Evolutionary conservation across 2,113 vertebrate species (phyloP), one percentile per base, ranked within the genome.

Genomic region (Bufo bufo): DNA sequence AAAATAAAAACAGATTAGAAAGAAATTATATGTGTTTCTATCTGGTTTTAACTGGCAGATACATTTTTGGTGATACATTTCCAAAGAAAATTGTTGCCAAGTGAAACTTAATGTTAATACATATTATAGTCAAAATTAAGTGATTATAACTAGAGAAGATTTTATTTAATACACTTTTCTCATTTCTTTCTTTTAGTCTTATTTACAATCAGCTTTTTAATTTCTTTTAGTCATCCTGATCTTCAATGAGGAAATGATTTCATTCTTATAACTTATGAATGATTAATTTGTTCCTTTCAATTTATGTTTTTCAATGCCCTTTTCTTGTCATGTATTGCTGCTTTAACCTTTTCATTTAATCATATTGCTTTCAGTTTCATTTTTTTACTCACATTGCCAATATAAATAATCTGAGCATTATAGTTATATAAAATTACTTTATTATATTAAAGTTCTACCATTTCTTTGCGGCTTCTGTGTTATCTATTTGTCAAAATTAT

Each of bases 291-390:
- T 47, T 74, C 43, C 45, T 74, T 74, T 3, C 71, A 74, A 74
- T 74, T 47, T 8, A 17, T 47, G 71, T 74, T 74, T 74, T 47
- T 6, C 16, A 47, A 2, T 74, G 71, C 71, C 45, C 71, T 47
- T 74, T 47, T 47, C 43, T 47, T 74, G 71, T 74, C 71, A 74
- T 19, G 19, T 74, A 74, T 74, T 74, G 71, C 71, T 74, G 47
- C 47, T 74, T 74, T 45, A 74, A 74, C 71, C 71, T 74, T 74
- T 74, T 0, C n/a, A 47, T 14, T 74, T 71, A 71, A 71, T 12
- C 69, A 71, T 13, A 16, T 14, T 43, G 69, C 11, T 45, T 71
- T 71, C 69, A 45, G 23, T 71, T 71, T 66, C n/a, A 66, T 66
- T 66, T n/a, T 66, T 43, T 49, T 74, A n/a, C 6, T 19, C 6